phyloP scores from a whole-genome alignment of 2,113 vertebrate species.

The Oreamnos americanus region DNA sequence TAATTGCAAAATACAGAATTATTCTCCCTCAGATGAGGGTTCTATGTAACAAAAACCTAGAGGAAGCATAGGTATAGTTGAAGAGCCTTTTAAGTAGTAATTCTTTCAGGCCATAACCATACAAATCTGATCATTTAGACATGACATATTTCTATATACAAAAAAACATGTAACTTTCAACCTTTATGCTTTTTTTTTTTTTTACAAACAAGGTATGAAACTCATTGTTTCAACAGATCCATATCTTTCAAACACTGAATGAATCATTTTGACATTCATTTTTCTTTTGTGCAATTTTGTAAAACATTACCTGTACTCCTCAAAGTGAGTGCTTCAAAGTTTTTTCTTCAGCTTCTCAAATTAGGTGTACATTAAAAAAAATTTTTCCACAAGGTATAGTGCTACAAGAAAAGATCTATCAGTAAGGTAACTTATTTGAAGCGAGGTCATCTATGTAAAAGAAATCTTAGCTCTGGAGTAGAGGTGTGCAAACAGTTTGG shows the following conservation, averaged over 20 bases:
- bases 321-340: constrained; percentile 91
- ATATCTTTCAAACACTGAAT: constrained; percentile 91
- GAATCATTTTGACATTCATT: constrained; percentile 95
- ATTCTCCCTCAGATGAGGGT: constrained; percentile 64
- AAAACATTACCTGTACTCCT: constrained; percentile 92
- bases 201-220: constrained; percentile 91
- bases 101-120: constrained; percentile 84
- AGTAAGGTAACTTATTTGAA: constrained; percentile 89
- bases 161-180: constrained; percentile 86
- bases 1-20: constrained; percentile 64
- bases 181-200: constrained; percentile 84
- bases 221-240: constrained; percentile 86
- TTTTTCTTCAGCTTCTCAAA: constrained; percentile 85
- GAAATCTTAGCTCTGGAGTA: constrained; percentile 89
- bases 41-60: constrained; percentile 75
- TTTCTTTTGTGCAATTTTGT: constrained; percentile 95
- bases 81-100: constrained; percentile 83
- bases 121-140: constrained; percentile 85
- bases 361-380: constrained; percentile 84
- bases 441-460: constrained; percentile 89
- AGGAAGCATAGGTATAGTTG: constrained; percentile 82
- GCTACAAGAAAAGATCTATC: constrained; percentile 94
- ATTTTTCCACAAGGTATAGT: constrained; percentile 88
- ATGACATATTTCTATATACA: constrained; percentile 87
- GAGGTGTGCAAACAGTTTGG: constrained; percentile 87